Percentiles rank a stretch among this genome's conserved stretches.
Evolutionary conservation across 2,888 invertebrate genomes (phyloP).

Genomic region (Seira ritae): DNA sequence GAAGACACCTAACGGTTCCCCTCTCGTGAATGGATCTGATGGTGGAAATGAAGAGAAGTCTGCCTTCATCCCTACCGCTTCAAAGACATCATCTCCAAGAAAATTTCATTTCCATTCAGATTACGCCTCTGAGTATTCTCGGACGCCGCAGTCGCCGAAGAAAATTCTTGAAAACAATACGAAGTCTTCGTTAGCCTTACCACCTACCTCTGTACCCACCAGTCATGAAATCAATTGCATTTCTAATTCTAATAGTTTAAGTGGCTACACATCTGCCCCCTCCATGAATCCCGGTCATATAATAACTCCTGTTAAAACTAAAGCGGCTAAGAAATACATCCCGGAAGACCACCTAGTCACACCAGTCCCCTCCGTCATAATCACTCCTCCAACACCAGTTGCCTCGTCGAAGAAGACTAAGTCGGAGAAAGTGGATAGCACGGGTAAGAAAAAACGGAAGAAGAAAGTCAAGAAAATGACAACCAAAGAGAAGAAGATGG

Average conservation of each 20-base stretch:
- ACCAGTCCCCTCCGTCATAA: constrained; percentile 49
- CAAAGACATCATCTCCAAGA: neutral
- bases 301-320: constrained; percentile 67
- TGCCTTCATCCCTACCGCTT: too few relatives aligned
- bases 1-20: constrained; percentile 40
- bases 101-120: constrained; percentile 12
- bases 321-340: constrained; percentile 73
- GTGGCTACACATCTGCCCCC: neutral
- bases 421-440: constrained; percentile 4
- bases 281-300: constrained; percentile 30
- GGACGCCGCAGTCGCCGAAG: constrained; percentile 20
- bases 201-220: neutral
- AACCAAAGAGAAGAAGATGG: constrained; percentile 34
- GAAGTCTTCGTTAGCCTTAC: constrained; percentile 23
- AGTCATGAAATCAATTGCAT: constrained; percentile 23
- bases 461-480: constrained; percentile 64
- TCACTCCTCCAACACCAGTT: constrained; percentile 44
- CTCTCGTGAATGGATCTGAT: constrained; percentile 40
- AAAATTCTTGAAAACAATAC: constrained; percentile 1
- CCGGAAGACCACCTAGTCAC: constrained; percentile 66
- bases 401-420: constrained; percentile 35
- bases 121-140: too few relatives aligned
- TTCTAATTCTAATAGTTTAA: neutral
- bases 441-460: constrained; percentile 32
- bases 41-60: neutral